Base-by-base conservation (phyloP, 2,888 invertebrate species). In the Melipona beecheii region DNA sequence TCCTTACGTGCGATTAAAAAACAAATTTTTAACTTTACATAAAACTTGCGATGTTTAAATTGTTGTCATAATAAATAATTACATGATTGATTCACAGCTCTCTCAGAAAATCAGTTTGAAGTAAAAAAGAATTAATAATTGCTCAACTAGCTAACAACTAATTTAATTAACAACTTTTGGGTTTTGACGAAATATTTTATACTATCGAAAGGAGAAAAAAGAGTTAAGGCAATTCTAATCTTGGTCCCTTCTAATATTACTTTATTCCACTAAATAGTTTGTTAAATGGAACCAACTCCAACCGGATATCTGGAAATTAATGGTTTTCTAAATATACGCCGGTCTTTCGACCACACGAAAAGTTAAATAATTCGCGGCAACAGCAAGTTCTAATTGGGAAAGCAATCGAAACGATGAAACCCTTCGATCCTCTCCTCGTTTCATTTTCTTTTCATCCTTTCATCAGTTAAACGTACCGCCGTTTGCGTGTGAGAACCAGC, bases 401-500 rank as follows among this genome's bases (percentile, higher is more conserved):
- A 31, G 79, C 62, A 71, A 56, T 60, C 27, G 71, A 27, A 73
- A 82, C 52, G 62, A 66, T 50, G 70, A 78, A 78, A 75, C 74
- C 72, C 15, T 54, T 73, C 79, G 79, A 74, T 77, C 72, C 56
- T 60, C 17, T 27, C 60, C 73, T 70, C 73, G 27, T 60, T 52
- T 75, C 58, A 77, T 58, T 77, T 78, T 78, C 78, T 75, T 68
- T 24, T 68, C 68, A 36, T 27, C 71, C 49, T 75, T 69, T 71
- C 82, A 75, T 70, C 74, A 43, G 70, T 31, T n/a, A 43, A 68
- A 71, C 66, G 72, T 36, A 62, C 66, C 60, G 56, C n/a, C 21
- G 52, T 27, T 75, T 71, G 81, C 85, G 85, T 85, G 84, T 68
- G 76, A 81, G 85, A 81, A 81, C 76, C 75, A 74, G 56, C 85